These are phyloP conservation scores for Paedocypris sp. DNA, from an alignment of 2,113 vertebrate genomes.

Conservation along the genomic window DNA sequence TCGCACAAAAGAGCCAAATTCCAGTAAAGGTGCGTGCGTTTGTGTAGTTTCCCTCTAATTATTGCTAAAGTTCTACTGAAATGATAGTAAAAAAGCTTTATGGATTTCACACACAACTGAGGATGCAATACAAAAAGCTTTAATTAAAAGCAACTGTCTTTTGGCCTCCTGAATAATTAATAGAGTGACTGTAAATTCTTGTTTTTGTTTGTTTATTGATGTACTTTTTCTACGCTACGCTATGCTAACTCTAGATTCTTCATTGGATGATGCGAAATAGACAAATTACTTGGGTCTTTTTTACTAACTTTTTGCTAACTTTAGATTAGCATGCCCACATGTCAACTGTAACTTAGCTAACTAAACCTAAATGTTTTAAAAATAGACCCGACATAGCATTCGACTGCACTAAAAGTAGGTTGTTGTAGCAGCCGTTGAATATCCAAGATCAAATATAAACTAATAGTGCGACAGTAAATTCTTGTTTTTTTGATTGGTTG, in stretches of 20 bases:
- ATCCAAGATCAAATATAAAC: no score
- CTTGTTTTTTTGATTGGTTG: no score
- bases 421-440: no score
- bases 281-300: no score
- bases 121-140: constrained; percentile 70
- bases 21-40: constrained; percentile 4
- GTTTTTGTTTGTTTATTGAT: constrained; percentile 28
- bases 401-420: no score
- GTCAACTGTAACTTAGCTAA: not conserved
- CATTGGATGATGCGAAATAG: no score
- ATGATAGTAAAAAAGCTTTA: constrained; percentile 9
- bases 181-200: constrained; percentile 34
- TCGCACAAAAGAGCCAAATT: not conserved
- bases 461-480: no score
- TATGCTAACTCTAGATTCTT: no score
- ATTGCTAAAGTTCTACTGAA: constrained; percentile 27
- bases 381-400: no score
- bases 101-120: constrained; percentile 30
- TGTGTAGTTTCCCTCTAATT: constrained; percentile 16
- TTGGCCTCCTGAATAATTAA: constrained; percentile 60
- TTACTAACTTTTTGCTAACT: no score
- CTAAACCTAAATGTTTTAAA: no score
- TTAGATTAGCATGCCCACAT: not conserved
- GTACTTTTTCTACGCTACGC: constrained; percentile 1
- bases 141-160: constrained; percentile 64